Conservation (phyloP, 2,888 invertebrate species). For the Elmis aenea region DNA sequence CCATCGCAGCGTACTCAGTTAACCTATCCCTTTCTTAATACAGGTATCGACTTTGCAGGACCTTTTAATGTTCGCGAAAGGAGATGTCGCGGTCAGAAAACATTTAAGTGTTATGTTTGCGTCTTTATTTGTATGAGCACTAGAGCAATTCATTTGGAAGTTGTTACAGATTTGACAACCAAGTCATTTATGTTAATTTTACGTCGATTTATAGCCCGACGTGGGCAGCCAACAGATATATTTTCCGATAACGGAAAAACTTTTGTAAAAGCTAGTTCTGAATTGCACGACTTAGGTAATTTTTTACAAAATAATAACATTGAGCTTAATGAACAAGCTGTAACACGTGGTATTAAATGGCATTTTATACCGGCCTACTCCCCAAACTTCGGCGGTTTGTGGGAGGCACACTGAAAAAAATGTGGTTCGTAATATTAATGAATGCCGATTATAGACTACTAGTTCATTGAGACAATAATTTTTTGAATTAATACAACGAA, state of each 20-base stretch:
- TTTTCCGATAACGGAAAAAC: conserved; percentile 3
- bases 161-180: conserved; percentile 5
- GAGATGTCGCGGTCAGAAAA: not conserved
- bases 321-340: too few species aligned
- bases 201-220: conserved; percentile 1
- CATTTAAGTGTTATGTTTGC: conserved; percentile 1
- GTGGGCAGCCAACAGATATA: conserved; percentile 1
- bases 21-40: too few species aligned
- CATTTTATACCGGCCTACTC: conserved; percentile 28
- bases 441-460: too few species aligned
- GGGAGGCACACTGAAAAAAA: too few species aligned
- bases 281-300: conserved; percentile 2
- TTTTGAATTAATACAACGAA: too few species aligned
- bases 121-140: conserved; percentile 6
- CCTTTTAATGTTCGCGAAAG: conserved; percentile 4
- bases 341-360: conserved; percentile 20
- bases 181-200: conserved; percentile 2
- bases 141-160: conserved; percentile 8
- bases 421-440: too few species aligned
- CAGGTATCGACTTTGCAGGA: conserved; percentile 6
- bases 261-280: conserved; percentile 9
- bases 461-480: too few species aligned
- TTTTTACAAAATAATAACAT: too few species aligned
- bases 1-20: too few species aligned
- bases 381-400: conserved; percentile 31